Conservation (phyloP, 2,797 vertebrate species). For the Manis crassicaudata region DNA sequence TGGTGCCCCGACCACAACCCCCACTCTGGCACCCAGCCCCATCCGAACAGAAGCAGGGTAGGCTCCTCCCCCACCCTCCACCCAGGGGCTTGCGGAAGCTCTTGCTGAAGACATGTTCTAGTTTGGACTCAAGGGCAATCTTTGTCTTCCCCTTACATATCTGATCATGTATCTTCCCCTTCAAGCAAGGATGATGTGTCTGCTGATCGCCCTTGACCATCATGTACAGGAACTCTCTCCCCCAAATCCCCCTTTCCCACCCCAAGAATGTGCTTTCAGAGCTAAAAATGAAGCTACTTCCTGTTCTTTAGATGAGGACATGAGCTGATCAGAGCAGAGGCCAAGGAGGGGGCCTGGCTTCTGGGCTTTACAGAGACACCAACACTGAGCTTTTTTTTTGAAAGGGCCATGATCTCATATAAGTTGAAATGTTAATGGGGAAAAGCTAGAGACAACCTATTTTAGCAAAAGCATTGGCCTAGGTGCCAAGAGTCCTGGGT, state of each 20-base stretch:
- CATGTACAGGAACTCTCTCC: constrained; percentile 60
- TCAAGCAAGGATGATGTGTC: constrained; percentile 26
- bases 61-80: not conserved
- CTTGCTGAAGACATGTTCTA: not conserved
- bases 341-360: not conserved
- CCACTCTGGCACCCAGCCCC: not conserved
- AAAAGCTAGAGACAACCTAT: not conserved
- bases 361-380: not conserved
- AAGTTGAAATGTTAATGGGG: not conserved
- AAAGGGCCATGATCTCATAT: not conserved
- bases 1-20: not conserved
- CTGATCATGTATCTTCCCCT: constrained; percentile 31
- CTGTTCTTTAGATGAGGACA: constrained; percentile 54
- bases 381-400: not conserved
- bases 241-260: constrained; percentile 49
- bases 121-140: not conserved
- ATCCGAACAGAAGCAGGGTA: not conserved
- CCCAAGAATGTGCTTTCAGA: constrained; percentile 59
- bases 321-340: constrained; percentile 18
- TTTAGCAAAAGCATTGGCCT: not conserved
- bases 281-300: constrained; percentile 66
- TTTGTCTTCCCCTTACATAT: not conserved
- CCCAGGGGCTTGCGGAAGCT: not conserved
- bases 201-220: constrained; percentile 40
- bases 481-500: not conserved